A percentile compares a stretch with the other conserved stretches of the same genome.
Evolutionary conservation across 2,888 invertebrate genomes (phyloP).

Genomic region (Eilema sororculum): DNA sequence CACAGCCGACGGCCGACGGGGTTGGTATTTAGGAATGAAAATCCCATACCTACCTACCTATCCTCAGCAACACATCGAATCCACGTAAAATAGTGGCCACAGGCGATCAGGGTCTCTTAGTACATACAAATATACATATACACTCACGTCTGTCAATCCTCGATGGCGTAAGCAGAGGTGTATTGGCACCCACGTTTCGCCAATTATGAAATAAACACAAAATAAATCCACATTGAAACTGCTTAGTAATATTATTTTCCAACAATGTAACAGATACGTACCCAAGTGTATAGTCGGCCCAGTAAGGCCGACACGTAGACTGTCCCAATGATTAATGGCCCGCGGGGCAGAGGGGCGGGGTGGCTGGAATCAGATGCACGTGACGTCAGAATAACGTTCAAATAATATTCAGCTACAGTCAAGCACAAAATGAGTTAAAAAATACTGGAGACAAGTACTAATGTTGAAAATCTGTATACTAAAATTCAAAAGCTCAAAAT

Average conservation of each 20-base stretch:
- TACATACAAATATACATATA: too few species aligned
- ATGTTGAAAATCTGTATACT: constrained; percentile 46
- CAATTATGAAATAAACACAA: too few species aligned
- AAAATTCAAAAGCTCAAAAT: constrained; percentile 44
- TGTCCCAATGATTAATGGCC: constrained; percentile 76
- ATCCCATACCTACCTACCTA: too few species aligned
- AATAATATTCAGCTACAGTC: constrained; percentile 68
- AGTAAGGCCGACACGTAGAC: constrained; percentile 73
- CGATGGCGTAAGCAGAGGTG: too few species aligned
- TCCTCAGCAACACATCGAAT: too few species aligned
- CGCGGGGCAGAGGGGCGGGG: constrained; percentile 62
- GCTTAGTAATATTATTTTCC: not conserved
- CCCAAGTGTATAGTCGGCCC: constrained; percentile 40
- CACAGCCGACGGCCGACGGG: too few species aligned
- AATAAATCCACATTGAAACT: not conserved
- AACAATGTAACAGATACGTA: constrained; percentile 30
- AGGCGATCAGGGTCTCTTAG: too few species aligned
- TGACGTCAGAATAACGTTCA: constrained; percentile 76
- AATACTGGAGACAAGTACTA: constrained; percentile 49
- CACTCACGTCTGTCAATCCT: too few species aligned
- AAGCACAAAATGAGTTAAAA: constrained; percentile 55
- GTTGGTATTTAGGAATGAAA: too few species aligned
- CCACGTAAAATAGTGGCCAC: too few species aligned
- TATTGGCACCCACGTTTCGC: too few species aligned
- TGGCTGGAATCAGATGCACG: constrained; percentile 79